Evolutionary conservation across 1,140 invertebrate species (phyloP), one percentile per base, ranked within the genome.

Genomic region (Ganaspis sp.): DNA sequence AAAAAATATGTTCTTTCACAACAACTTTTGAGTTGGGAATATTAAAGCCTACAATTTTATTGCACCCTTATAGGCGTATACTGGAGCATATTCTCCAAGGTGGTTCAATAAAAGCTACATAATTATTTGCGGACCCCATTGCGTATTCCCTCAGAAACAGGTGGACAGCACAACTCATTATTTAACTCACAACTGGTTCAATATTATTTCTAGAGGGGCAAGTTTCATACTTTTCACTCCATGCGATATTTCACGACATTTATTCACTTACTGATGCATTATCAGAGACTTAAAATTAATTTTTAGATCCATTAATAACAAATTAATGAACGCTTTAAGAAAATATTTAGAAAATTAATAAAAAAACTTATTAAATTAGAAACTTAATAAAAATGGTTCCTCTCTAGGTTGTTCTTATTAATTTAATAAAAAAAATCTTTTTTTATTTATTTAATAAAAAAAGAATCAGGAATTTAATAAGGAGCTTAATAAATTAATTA

Each of bases 81-180:
- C 45, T 29, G n/a, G 23, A 12, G 11, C 11, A 6, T n/a, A 26
- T 1, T n/a, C 5, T 34, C 58, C 11, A 29, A 64, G 23, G 9
- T n/a, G 58, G 58, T 64, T 64, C 58, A 64, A 64, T 64, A 64
- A 64, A 29, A 29, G 58, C 58, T 64, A 64, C 58, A 29, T 64
- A 64, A 64, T 64, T 64, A 64, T 64, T 12, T 12, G n/a, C 23
- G 58, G 29, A 64, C 58, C 58, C 58, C 23, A 21, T 64, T 64
- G 58, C 58, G 23, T 64, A 64, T 64, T 64, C 11, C 58, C 58
- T 64, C 58, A 64, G 58, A 64, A 64, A 64, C 58, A 64, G 58
- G 58, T 64, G 58, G 58, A 64, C 21, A 64, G 58, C 29, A 64
- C 6, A 29, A 64, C 58, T 26, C 23, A 64, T 64, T 64, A 58